phyloP scores from a whole-genome alignment of 2,888 invertebrate species.

The Lypha dubia region DNA sequence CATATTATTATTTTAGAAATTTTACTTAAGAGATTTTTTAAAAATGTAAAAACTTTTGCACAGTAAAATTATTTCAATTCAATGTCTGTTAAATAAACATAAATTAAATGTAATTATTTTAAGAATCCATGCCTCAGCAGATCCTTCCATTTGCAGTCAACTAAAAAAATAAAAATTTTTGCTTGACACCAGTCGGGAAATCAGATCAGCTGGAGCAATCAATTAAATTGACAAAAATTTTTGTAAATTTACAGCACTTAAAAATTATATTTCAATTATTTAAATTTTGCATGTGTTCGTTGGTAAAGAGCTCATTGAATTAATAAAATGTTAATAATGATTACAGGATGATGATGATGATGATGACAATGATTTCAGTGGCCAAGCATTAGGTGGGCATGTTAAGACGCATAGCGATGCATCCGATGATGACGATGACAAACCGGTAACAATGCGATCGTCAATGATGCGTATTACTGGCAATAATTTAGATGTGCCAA shows the following conservation, averaged over 20 bases:
- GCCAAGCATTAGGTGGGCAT: slow-evolving; percentile 82
- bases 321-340: slow-evolving; percentile 21
- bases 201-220: neutral
- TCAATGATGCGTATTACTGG: slow-evolving; percentile 75
- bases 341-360: slow-evolving; percentile 78
- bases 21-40: no score
- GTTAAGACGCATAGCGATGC: slow-evolving; percentile 82
- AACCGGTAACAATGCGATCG: slow-evolving; percentile 83
- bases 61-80: neutral
- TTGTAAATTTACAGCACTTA: neutral
- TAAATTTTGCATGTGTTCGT: slow-evolving; percentile 15
- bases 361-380: slow-evolving; percentile 84
- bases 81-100: neutral
- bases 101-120: neutral
- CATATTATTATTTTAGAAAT: no score
- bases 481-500: slow-evolving; percentile 82
- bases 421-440: slow-evolving; percentile 84
- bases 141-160: neutral
- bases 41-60: no score
- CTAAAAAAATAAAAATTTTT: neutral
- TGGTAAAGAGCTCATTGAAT: neutral
- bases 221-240: neutral
- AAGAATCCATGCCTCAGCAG: neutral
- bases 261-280: neutral
- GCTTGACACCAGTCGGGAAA: neutral